Evolutionary conservation across 2,797 vertebrate species (phyloP), one percentile per base, ranked within the genome.

Genomic region (Fringilla coelebs): DNA sequence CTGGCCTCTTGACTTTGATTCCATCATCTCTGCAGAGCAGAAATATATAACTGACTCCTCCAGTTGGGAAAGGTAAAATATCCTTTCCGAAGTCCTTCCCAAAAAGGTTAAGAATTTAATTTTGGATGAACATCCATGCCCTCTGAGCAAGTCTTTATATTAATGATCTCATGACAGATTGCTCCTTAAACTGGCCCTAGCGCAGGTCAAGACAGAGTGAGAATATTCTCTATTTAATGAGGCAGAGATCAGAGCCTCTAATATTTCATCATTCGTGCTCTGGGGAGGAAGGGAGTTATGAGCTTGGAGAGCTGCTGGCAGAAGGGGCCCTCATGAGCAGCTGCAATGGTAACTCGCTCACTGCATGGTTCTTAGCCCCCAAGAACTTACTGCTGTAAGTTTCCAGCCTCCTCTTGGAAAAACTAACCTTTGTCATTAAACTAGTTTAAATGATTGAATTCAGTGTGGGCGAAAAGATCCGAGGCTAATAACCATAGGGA

Each of bases 201-300:
- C 7, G 22, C 83, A 96, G 97, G 97, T 98, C 97, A 98, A 83
- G 95, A 95, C 79, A 74, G 93, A 97, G 93, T 78, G 81, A 97
- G 96, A 97, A 97, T 97, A 96, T 97, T 96, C 97, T 94, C 85
- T 94, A 95, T 97, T 97, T 98, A 98, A 98, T 98, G 97, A 98
- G 96, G 95, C 96, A 97, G 81, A 96, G 96, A 96, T 97, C 97
- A 97, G 83, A 96, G 93, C 90, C 94, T 94, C 91, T 95, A 96
- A 97, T 98, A 98, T 97, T 97, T 98, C 95, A 97, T 96, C 90
- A 93, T 83, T 95, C 10, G 24, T 74, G 92, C 94, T 93, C 77
- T 93, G 75, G 85, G 90, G 96, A 96, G 80, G 78, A 78, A 90
- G 81, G 77, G 52, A 87, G 65, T 94, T 91, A 88, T 24, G 85